phyloP scores from a whole-genome alignment of 2,888 invertebrate genomes.

The Geophilus truncorum region DNA sequence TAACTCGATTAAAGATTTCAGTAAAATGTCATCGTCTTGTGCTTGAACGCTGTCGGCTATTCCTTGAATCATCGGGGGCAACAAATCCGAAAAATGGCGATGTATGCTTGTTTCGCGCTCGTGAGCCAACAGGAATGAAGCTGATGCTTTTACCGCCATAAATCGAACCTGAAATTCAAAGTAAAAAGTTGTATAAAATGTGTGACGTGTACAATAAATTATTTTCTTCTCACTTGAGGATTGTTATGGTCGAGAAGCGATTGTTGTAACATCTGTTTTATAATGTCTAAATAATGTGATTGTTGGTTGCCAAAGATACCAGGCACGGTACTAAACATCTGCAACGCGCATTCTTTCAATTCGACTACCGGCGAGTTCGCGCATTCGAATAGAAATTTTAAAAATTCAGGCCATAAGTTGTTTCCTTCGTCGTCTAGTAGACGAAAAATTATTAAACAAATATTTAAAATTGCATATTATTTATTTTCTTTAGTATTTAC shows the following conservation, averaged over 20 bases:
- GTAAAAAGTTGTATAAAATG: background rate
- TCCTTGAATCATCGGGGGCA: slow-evolving; percentile 61
- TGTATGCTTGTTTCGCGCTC: slow-evolving; percentile 88
- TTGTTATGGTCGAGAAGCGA: slow-evolving; percentile 68
- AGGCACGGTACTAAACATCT: slow-evolving; percentile 91
- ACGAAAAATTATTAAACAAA: background rate
- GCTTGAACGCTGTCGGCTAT: slow-evolving; percentile 75
- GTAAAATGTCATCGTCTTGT: slow-evolving; percentile 75
- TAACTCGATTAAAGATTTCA: slow-evolving; percentile 90
- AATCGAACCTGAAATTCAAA: slow-evolving; percentile 48
- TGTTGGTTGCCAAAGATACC: slow-evolving; percentile 96
- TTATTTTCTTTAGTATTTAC: slow-evolving; percentile 39
- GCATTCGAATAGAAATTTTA: slow-evolving; percentile 88
- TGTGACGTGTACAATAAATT: background rate
- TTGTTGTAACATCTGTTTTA: slow-evolving; percentile 89
- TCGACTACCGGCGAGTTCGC: slow-evolving; percentile 75
- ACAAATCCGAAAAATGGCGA: slow-evolving; percentile 78
- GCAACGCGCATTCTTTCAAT: slow-evolving; percentile 86
- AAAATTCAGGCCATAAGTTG: slow-evolving; percentile 94
- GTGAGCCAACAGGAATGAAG: slow-evolving; percentile 79
- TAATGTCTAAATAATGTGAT: slow-evolving; percentile 79
- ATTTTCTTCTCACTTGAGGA: slow-evolving; percentile 56
- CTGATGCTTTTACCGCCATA: slow-evolving; percentile 55
- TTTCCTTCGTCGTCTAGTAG: slow-evolving; percentile 80
- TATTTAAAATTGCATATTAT: background rate